Evolutionary conservation across 2,113 vertebrate species (phyloP), one percentile per base, ranked within the genome.

Genomic region (Melanocharis versteri): DNA sequence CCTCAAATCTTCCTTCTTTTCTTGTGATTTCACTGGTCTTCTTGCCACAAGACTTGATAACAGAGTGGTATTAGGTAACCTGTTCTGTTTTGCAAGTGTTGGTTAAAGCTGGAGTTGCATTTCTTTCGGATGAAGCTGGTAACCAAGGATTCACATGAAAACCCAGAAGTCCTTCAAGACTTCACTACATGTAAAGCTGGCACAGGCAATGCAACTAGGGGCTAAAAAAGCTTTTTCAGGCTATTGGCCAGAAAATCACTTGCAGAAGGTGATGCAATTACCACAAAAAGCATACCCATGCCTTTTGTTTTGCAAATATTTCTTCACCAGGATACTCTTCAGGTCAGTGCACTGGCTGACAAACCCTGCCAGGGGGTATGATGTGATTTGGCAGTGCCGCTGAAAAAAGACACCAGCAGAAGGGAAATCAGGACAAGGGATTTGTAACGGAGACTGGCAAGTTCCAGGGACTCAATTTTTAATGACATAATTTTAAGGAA

Each of bases 401-500:
- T 66, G 79, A 88, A 90, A 79, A 79, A 92, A 78, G 73, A 89
- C 66, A 92, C 54, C 62, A 73, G 51, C 44, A 89, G 61, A 87
- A 96, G 83, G 56, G 88, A 96, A 94, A 94, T 83, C 71, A 93
- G 93, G 95, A 96, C 90, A 93, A 80, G 58, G 76, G 68, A 91
- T 94, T 91, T 92, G 87, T 83, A 94, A 88, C 60, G 71, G 78
- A 93, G 95, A 89, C 93, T 68, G 76, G 93, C 69, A 92, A 65
- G 76, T 86, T 88, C 76, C 64, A 88, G 27, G 19, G 76, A 87
- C 30, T 94, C 80, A 15, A 65, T 65, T 90, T 94, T 93, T 93
- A 96, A 93, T 70, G 66, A 95, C 69, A 95, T 81, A 92, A 94
- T 90, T 94, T 92, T 83, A 95, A 93, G 86, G 94, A 96, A 97